Base-by-base conservation (phyloP, 2,113 vertebrate species). In the Telmatochromis sp. region DNA sequence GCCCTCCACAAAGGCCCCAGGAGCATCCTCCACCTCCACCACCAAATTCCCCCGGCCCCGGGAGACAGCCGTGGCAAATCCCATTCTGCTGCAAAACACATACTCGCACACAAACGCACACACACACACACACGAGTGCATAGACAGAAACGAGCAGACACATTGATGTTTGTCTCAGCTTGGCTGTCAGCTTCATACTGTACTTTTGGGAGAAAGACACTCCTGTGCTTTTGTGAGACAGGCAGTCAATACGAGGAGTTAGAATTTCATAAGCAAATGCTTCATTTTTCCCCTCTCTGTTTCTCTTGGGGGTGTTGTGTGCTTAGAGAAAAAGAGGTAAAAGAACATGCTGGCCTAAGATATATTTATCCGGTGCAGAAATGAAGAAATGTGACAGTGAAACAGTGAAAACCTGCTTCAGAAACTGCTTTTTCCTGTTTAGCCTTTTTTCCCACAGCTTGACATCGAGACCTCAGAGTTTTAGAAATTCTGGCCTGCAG, bases 1-100 rank as follows among this genome's bases (percentile, higher is more conserved):
- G 89, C 86, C 94, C 90, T 92, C 89, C 84, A 92, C 92, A 94
- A 93, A 94, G 90, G 82, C 92, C 93, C 90, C 71, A 57, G 89
- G 94, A 95, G 89, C 91, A 88, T 93, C 87, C 90, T 92, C 94
- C 91, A 91, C 93, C 94, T 92, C 93, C 90, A 23, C 92, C 91
- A 93, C 91, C 86, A 91, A 89, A 93, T 91, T 93, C 87, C 83
- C 89, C 60, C 83, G 87, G 90, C 89, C 89, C 80, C 14, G 85
- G 82, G 90, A 94, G 94, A 95, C 94, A 94, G 84, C 89, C 90
- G 26, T 90, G 53, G 93, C 87, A 93, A 94, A 95, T 94, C 93
- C 93, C 83, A 92, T 94, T 93, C 86, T 93, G 91, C 82, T 91
- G 80, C 63, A 83, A 90, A 84, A 90, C 75, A 90, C 86, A 88